Conservation (phyloP, 2,888 invertebrate species). For the Drosophila nigricruria region DNA sequence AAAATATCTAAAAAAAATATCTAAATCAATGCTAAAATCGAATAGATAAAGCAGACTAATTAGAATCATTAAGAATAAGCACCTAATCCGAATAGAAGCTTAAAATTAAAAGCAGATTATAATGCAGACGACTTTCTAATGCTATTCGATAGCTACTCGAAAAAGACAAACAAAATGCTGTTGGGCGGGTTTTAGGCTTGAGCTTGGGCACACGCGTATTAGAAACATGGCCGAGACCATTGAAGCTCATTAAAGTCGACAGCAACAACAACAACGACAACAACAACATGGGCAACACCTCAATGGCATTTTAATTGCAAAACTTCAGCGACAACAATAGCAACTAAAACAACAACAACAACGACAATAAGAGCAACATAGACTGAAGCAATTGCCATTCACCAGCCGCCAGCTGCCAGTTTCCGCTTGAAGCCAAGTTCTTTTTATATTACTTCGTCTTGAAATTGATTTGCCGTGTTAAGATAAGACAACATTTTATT, state of each 20-base stretch:
- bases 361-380: constrained; percentile 10
- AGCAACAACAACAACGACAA: constrained; percentile 29
- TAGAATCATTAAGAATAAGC: background rate
- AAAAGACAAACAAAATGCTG: constrained; percentile 24
- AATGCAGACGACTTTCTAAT: constrained; percentile 41
- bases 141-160: constrained; percentile 24
- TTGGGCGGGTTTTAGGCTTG: constrained; percentile 27
- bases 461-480: constrained; percentile 57
- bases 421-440: constrained; percentile 50
- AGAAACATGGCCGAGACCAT: constrained; percentile 37
- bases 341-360: constrained; percentile 23
- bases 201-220: constrained; percentile 6
- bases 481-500: constrained; percentile 69
- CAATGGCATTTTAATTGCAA: constrained; percentile 73
- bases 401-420: constrained; percentile 35
- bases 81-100: background rate
- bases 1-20: background rate
- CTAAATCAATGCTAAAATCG: background rate
- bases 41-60: background rate
- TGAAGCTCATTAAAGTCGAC: constrained; percentile 47
- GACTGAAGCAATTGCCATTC: constrained; percentile 39
- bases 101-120: constrained; percentile 30
- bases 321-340: constrained; percentile 60
- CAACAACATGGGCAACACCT: constrained; percentile 43
- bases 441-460: constrained; percentile 32